Conservation (phyloP, 2,888 invertebrate species). For the Dione vanillae region DNA sequence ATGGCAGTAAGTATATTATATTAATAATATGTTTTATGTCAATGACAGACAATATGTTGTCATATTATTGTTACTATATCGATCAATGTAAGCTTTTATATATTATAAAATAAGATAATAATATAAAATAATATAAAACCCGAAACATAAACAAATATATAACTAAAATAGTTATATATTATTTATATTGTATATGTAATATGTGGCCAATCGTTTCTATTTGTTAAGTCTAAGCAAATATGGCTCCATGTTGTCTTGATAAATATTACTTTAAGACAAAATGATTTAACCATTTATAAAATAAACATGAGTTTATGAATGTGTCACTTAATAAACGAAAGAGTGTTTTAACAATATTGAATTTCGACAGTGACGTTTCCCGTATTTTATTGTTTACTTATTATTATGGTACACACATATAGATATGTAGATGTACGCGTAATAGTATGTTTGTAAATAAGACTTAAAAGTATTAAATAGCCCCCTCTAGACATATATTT, state of each 20-base stretch:
- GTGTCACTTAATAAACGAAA: constrained; percentile 15
- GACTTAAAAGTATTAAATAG: no score
- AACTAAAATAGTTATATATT: not conserved
- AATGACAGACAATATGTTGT: no score
- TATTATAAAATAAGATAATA: no score
- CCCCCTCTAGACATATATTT: no score
- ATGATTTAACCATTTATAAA: not conserved
- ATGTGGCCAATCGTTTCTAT: not conserved
- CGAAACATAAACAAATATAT: no score
- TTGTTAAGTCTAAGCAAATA: not conserved
- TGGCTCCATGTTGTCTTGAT: not conserved
- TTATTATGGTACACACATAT: not conserved
- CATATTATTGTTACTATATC: no score
- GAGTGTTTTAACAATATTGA: constrained; percentile 2
- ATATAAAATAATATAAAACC: no score
- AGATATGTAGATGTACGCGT: not conserved
- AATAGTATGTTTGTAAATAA: no score
- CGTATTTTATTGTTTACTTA: not conserved
- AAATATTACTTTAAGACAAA: constrained; percentile 8
- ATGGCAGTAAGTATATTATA: constrained; percentile 86
- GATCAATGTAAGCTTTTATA: no score
- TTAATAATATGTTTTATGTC: constrained; percentile 4
- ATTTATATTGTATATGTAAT: not conserved
- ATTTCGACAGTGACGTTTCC: not conserved
- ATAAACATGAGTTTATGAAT: constrained; percentile 4